Conservation (phyloP, 2,888 invertebrate genomes). For the Nephrotoma appendiculata region DNA sequence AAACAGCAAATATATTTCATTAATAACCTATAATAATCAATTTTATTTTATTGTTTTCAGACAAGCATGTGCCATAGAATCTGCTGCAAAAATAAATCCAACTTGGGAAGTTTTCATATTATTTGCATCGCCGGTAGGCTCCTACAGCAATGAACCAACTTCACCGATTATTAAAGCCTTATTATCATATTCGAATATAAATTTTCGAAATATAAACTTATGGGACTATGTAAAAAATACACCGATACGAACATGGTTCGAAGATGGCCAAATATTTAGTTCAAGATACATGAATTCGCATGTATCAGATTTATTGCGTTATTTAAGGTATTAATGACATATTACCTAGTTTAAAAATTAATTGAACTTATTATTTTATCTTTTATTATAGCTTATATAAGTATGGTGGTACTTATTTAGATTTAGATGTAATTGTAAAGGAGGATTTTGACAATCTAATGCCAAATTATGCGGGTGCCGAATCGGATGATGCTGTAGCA, state of each 20-base stretch:
- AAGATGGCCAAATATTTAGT: constrained; percentile 21
- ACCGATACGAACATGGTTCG: constrained; percentile 25
- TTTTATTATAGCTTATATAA: constrained; percentile 43
- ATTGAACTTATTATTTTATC: too few relatives aligned
- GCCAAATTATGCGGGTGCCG: constrained; percentile 47
- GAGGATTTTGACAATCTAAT: constrained; percentile 36
- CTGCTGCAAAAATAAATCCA: constrained; percentile 28
- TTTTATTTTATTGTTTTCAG: constrained; percentile 11
- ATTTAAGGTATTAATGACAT: constrained; percentile 17
- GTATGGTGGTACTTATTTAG: constrained; percentile 63
- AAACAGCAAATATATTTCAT: too few relatives aligned
- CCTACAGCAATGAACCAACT: constrained; percentile 12
- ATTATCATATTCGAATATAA: constrained; percentile 23
- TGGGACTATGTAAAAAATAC: constrained; percentile 25
- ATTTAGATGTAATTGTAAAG: constrained; percentile 55
- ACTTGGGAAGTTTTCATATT: constrained; percentile 24
- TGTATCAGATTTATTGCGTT: constrained; percentile 25
- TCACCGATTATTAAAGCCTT: constrained; percentile 17
- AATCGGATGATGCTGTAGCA: constrained; percentile 42
- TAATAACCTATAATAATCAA: not conserved
- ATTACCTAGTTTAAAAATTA: not conserved
- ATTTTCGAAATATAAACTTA: constrained; percentile 24
- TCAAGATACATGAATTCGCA: constrained; percentile 21
- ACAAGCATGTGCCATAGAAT: constrained; percentile 31
- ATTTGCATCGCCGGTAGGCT: constrained; percentile 21